Percentiles rank a stretch among this genome's conserved stretches.
phyloP scores from a whole-genome alignment of 2,797 vertebrate genomes.

The Crypturellus tataupa region DNA sequence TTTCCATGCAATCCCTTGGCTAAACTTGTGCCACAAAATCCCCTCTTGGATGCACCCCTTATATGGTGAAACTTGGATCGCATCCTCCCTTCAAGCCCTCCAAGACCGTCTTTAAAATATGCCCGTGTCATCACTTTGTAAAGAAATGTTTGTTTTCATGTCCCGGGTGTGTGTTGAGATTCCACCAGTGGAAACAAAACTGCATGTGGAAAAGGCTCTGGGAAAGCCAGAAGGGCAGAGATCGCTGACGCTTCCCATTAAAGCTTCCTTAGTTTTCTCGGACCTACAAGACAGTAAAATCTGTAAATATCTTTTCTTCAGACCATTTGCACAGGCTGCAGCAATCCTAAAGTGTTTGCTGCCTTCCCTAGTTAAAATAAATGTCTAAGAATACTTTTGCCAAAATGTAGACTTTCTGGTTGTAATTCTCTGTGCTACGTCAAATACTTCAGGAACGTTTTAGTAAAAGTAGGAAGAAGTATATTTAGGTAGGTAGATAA shows the following conservation, averaged over 20 bases:
- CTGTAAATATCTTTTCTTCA: not conserved
- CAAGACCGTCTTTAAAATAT: not conserved
- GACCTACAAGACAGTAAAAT: not conserved
- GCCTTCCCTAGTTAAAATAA: too few relatives aligned
- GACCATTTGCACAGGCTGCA: not conserved
- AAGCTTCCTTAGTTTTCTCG: not conserved
- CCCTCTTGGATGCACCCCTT: fast-evolving
- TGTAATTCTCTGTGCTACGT: not conserved
- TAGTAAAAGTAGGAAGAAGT: not conserved
- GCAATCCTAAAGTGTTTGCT: not conserved
- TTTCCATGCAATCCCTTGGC: not conserved
- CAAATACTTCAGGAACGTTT: not conserved
- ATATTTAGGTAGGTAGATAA: too few relatives aligned
- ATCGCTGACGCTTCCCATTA: too few relatives aligned
- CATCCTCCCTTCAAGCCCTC: fast-evolving
- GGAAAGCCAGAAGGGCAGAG: not conserved
- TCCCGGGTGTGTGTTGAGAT: too few relatives aligned
- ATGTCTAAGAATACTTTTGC: not conserved
- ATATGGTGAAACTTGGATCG: fast-evolving
- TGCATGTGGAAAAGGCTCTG: too few relatives aligned
- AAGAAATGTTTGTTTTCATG: too few relatives aligned
- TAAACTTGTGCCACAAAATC: fast-evolving
- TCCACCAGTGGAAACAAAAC: too few relatives aligned
- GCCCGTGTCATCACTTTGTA: too few relatives aligned
- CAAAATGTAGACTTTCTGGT: not conserved